phyloP scores from a whole-genome alignment of 2,888 invertebrate genomes.

The Cephonodes hylas region DNA sequence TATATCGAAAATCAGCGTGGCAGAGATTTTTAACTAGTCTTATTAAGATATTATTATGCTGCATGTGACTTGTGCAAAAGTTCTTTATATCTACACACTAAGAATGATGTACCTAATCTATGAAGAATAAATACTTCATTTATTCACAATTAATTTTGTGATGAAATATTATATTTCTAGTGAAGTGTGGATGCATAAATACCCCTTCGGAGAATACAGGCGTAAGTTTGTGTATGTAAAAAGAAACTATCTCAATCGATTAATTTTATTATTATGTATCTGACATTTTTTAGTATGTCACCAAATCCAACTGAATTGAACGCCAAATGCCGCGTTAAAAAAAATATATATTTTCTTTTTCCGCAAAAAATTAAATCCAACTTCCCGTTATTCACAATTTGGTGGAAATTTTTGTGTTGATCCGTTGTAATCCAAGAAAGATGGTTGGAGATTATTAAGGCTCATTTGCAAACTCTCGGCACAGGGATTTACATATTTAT shows the following conservation, averaged over 20 bases:
- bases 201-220: too few species aligned
- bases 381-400: not conserved
- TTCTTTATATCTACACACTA: too few species aligned
- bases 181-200: too few species aligned
- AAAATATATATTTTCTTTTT: constrained; percentile 5
- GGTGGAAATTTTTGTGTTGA: not conserved
- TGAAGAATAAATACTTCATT: too few species aligned
- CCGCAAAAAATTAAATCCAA: constrained; percentile 10
- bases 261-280: not conserved
- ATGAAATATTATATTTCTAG: too few species aligned
- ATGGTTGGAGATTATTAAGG: constrained; percentile 49
- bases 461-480: constrained; percentile 51
- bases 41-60: not conserved
- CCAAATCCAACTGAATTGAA: not conserved
- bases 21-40: not conserved
- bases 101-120: too few species aligned
- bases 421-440: constrained; percentile 44
- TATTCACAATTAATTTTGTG: too few species aligned
- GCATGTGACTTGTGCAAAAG: too few species aligned
- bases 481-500: constrained; percentile 34
- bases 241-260: too few species aligned
- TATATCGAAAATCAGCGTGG: not conserved
- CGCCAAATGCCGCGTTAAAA: not conserved
- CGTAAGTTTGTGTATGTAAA: too few species aligned
- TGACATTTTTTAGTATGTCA: not conserved